phyloP scores from a whole-genome alignment of 2,797 vertebrate species.

The Channallabes apus region DNA sequence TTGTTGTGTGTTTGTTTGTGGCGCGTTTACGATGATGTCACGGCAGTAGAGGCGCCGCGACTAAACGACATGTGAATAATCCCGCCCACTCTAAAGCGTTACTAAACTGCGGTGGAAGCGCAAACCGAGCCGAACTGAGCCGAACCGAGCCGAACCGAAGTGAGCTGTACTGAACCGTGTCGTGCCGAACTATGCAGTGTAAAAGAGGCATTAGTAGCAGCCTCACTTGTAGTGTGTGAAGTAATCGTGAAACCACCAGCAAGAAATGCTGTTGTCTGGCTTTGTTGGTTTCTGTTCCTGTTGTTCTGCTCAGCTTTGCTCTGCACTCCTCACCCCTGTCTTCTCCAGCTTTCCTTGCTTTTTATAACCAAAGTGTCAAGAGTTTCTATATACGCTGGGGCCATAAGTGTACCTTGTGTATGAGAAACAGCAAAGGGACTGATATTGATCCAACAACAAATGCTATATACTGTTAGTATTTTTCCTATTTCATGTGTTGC shows the following conservation, averaged over 20 bases:
- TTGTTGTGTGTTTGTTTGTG: too few species aligned
- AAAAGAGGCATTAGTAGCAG: too few species aligned
- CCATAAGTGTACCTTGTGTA: neutral
- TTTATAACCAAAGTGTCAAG: slow-evolving; percentile 4
- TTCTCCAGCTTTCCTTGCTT: neutral
- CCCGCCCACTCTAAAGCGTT: too few species aligned
- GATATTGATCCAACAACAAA: neutral
- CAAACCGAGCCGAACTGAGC: too few species aligned
- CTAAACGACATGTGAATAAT: too few species aligned
- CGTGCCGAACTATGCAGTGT: too few species aligned
- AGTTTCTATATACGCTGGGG: neutral
- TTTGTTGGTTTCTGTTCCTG: neutral
- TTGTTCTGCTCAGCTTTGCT: neutral
- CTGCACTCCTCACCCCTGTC: neutral
- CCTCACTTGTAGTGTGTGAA: neutral
- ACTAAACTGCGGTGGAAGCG: too few species aligned
- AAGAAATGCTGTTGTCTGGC: neutral
- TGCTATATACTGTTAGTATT: neutral
- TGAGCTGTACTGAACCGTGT: too few species aligned
- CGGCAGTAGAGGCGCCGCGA: too few species aligned
- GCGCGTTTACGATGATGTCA: too few species aligned
- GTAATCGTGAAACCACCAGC: too few species aligned
- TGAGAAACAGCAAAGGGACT: neutral
- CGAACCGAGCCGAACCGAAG: too few species aligned
- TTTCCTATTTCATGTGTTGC: neutral